Conservation (phyloP, 2,888 invertebrate genomes). For the Teleogryllus oceanicus region DNA sequence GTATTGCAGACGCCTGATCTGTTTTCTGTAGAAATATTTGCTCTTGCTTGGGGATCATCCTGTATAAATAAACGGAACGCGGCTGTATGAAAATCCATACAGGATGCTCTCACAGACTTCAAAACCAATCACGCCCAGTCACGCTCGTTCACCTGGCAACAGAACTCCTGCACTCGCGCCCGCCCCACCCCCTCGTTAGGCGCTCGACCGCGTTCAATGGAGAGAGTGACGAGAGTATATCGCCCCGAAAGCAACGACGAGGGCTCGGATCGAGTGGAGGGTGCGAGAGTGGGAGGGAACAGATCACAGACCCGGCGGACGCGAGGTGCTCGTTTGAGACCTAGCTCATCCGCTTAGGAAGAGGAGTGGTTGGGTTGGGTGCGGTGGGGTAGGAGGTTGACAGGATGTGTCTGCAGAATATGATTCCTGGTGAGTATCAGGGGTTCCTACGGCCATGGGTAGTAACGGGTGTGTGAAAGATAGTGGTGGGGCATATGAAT, state of each 20-base stretch:
- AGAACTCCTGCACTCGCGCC: not conserved
- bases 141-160: not conserved
- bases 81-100: not conserved
- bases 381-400: no score
- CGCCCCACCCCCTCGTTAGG: not conserved
- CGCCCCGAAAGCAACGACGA: not conserved
- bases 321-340: not conserved
- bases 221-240: not conserved
- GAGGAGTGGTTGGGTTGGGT: no score
- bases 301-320: not conserved
- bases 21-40: not conserved
- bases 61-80: not conserved
- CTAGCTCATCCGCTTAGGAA: not conserved
- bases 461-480: no score
- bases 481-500: no score
- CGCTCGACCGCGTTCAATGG: not conserved
- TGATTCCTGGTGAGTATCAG: no score
- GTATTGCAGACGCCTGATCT: not conserved
- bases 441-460: no score
- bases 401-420: no score
- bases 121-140: not conserved
- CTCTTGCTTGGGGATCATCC: not conserved
- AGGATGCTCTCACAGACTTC: conserved; percentile 6
- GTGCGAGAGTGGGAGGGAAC: not conserved
- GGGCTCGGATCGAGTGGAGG: not conserved